Evolutionary conservation across 2,888 invertebrate species (phyloP).

Genomic region (Ischnura elegans): DNA sequence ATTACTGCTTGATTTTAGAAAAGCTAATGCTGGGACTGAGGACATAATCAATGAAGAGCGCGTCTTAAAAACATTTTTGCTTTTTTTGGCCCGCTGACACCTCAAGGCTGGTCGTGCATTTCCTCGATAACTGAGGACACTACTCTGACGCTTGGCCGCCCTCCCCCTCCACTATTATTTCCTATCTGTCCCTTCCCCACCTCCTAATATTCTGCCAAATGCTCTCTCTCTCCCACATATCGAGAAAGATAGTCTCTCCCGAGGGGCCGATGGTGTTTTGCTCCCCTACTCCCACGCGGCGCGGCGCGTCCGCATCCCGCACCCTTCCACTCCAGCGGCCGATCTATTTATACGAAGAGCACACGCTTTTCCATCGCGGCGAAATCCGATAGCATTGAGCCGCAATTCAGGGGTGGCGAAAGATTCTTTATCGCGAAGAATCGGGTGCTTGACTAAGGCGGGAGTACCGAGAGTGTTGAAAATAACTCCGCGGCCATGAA

Average conservation of each 20-base stretch:
- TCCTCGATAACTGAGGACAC: neutral
- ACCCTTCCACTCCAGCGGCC: neutral
- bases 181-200: no score
- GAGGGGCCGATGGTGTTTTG: neutral
- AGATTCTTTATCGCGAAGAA: neutral
- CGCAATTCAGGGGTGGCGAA: neutral
- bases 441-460: neutral
- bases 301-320: neutral
- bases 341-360: neutral
- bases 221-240: no score
- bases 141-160: neutral
- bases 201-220: no score
- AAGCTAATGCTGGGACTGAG: no score
- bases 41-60: no score
- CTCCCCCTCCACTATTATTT: neutral
- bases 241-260: no score
- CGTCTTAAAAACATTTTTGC: no score
- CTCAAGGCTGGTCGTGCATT: neutral
- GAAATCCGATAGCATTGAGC: constrained; percentile 12
- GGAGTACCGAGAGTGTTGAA: neutral
- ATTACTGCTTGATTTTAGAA: no score
- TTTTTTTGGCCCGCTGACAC: neutral
- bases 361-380: neutral
- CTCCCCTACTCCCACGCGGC: neutral
- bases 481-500: neutral